Conservation (phyloP, 2,797 vertebrate genomes). For the Numenius phaeopus region DNA sequence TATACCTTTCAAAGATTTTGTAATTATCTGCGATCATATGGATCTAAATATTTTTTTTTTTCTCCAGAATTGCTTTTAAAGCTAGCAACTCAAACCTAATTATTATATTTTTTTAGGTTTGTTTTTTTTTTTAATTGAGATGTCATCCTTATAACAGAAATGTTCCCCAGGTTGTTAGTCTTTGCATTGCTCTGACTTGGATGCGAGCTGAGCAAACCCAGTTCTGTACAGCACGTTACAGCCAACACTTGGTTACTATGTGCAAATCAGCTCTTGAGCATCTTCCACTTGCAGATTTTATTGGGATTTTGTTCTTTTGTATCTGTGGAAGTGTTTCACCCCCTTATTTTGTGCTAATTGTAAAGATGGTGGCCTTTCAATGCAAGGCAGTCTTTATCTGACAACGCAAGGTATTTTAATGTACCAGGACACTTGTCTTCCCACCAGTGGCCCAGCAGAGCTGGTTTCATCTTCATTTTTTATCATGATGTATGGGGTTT, state of each 20-base stretch:
- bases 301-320: not conserved
- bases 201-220: not conserved
- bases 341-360: not conserved
- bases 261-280: not conserved
- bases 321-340: not conserved
- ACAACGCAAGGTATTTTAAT: not conserved
- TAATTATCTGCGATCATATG: not conserved
- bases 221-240: not conserved
- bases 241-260: not conserved
- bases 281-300: not conserved
- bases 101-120: too few species aligned
- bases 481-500: slow-evolving; percentile 2
- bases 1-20: not conserved
- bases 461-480: slow-evolving; percentile 6
- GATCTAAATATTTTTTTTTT: not conserved
- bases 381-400: not conserved
- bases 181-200: not conserved
- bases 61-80: not conserved
- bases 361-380: not conserved
- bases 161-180: not conserved
- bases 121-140: not conserved
- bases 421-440: not conserved
- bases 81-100: not conserved
- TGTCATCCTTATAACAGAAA: not conserved
- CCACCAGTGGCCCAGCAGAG: not conserved